phyloP scores from a whole-genome alignment of 2,888 invertebrate genomes.

The Sericinus montela region DNA sequence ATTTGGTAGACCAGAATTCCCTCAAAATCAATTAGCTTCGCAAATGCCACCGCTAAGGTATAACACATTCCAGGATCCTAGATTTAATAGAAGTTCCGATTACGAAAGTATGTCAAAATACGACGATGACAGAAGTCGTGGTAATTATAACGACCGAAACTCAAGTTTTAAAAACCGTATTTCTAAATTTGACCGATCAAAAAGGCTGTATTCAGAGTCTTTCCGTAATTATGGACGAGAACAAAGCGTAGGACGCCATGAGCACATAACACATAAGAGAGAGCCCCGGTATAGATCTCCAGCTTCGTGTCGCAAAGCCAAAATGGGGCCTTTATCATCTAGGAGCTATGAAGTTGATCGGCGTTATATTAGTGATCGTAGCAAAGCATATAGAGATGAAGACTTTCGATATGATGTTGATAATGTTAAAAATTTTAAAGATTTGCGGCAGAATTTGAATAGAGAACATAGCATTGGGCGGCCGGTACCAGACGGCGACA shows the following conservation, averaged over 20 bases:
- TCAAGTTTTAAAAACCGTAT: conserved; percentile 23
- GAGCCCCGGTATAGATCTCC: conserved; percentile 32
- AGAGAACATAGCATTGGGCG: conserved; percentile 42
- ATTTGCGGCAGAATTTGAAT: conserved; percentile 28
- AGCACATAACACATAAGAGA: conserved; percentile 33
- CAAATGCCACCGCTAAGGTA: conserved; percentile 25
- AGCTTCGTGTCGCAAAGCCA: conserved; percentile 29
- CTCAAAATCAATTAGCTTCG: conserved; percentile 24
- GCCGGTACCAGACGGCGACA: conserved; percentile 20
- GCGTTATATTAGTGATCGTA: conserved; percentile 27
- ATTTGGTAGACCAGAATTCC: conserved; percentile 31
- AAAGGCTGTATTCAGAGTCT: conserved; percentile 30
- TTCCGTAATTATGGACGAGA: conserved; percentile 37
- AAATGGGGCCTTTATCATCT: conserved; percentile 25
- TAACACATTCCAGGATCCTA: conserved; percentile 44
- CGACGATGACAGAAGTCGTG: conserved; percentile 40
- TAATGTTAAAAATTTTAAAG: conserved; percentile 28
- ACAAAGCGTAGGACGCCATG: conserved; percentile 34
- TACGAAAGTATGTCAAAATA: conserved; percentile 32
- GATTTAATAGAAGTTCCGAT: conserved; percentile 48
- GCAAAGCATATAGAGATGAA: conserved; percentile 19
- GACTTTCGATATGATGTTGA: conserved; percentile 26
- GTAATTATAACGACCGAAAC: conserved; percentile 39
- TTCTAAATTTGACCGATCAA: conserved; percentile 27
- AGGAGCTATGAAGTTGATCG: conserved; percentile 31